A percentile compares a stretch with the other conserved stretches of the same genome.
Conservation (phyloP, 2,888 invertebrate species). For the Cecidostiba fungosa region DNA sequence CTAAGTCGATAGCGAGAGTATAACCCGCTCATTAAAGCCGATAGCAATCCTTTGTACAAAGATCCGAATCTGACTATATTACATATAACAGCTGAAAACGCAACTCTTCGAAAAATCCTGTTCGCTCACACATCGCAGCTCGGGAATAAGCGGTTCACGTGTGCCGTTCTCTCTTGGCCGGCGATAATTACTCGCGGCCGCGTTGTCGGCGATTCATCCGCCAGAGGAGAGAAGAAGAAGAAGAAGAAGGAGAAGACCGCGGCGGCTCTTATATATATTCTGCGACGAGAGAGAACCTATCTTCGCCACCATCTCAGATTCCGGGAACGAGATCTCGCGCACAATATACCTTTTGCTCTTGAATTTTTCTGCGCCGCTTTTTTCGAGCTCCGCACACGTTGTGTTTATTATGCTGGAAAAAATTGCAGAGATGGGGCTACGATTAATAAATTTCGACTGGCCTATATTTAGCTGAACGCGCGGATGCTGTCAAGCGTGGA, state of each 20-base stretch:
- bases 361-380: neutral
- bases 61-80: neutral
- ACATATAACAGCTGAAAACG: neutral
- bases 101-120: neutral
- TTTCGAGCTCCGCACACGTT: neutral
- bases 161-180: slow-evolving; percentile 43
- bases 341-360: slow-evolving; percentile 14
- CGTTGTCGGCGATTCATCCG: neutral
- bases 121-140: neutral
- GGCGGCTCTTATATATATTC: slow-evolving; percentile 16
- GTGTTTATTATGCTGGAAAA: neutral
- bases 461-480: too few species aligned
- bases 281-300: slow-evolving; percentile 36
- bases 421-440: neutral
- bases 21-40: slow-evolving; percentile 5
- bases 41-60: neutral
- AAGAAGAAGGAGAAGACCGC: neutral
- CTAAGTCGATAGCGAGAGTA: neutral
- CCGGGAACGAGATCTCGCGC: slow-evolving; percentile 48
- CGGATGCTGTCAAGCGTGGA: neutral
- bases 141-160: slow-evolving; percentile 55
- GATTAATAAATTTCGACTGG: too few species aligned
- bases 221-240: neutral
- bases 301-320: slow-evolving; percentile 60
- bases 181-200: slow-evolving; percentile 59